Conservation (phyloP, 1,140 invertebrate species). For the Alviniconcha marisindica region DNA sequence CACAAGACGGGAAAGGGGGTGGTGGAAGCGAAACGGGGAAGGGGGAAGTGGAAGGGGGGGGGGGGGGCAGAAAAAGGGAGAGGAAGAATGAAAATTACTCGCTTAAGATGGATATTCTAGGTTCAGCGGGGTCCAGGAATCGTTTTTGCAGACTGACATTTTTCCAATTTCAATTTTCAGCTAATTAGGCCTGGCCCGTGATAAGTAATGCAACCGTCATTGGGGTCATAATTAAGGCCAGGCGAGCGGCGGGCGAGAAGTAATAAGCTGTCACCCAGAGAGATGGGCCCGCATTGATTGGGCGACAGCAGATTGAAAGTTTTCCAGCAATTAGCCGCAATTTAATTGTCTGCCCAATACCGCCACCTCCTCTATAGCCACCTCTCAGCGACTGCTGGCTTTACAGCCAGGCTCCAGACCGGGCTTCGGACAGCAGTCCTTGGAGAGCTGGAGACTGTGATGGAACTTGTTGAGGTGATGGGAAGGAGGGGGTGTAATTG, state of each 20-base stretch:
- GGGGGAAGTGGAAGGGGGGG: neutral
- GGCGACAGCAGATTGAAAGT: conserved; percentile 41
- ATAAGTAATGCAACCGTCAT: conserved; percentile 45
- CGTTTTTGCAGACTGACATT: conserved; percentile 48
- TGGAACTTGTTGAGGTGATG: too few species aligned
- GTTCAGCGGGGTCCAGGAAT: conserved; percentile 39
- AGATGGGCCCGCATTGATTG: conserved; percentile 42
- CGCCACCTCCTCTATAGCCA: neutral
- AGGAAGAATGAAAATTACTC: conserved; percentile 2
- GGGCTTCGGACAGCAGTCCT: too few species aligned
- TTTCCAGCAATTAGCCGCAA: conserved; percentile 46
- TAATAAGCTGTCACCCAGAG: conserved; percentile 40
- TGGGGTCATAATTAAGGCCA: conserved; percentile 38
- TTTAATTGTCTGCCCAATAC: conserved; percentile 44
- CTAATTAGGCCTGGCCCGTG: conserved; percentile 44
- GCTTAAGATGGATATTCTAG: conserved; percentile 33
- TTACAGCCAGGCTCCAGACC: too few species aligned
- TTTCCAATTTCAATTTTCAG: conserved; percentile 52
- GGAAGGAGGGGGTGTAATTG: too few species aligned
- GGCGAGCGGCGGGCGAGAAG: conserved; percentile 5
- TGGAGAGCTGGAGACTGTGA: too few species aligned
- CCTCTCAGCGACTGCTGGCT: neutral
- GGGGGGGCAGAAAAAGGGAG: neutral
- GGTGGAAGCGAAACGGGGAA: neutral
- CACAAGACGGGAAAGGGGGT: neutral